A percentile compares a stretch with the other conserved stretches of the same genome.
Evolutionary conservation across 2,113 vertebrate species (phyloP).

Genomic region (Ancistrus triradiatus): DNA sequence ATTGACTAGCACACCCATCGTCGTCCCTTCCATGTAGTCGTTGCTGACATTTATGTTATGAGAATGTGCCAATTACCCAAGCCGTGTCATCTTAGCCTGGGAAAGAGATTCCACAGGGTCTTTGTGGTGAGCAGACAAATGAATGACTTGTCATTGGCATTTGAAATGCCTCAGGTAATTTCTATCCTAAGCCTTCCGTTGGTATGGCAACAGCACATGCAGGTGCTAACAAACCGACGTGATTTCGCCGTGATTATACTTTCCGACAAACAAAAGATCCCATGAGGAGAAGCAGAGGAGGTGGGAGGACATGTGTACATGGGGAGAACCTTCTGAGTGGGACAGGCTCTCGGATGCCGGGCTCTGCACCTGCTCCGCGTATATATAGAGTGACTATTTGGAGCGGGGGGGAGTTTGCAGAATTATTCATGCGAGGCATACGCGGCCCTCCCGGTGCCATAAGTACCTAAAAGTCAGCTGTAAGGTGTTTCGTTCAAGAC

Average conservation of each 20-base stretch:
- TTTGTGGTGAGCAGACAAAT: constrained; percentile 1
- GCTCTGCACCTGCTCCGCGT: neutral
- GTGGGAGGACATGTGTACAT: constrained; percentile 2
- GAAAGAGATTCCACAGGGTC: constrained; percentile 21
- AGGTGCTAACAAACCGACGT: constrained; percentile 33
- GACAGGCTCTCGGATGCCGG: neutral
- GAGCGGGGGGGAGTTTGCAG: no score
- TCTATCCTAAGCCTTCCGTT: constrained; percentile 35
- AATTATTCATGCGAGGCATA: no score
- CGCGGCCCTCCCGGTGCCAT: no score
- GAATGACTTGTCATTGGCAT: constrained; percentile 35
- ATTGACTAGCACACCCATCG: no score
- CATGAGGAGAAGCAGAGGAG: constrained; percentile 8
- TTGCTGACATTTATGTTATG: constrained; percentile 35
- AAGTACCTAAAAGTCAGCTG: no score
- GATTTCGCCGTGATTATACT: constrained; percentile 40
- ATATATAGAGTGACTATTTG: neutral
- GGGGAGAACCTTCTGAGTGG: neutral
- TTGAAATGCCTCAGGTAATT: constrained; percentile 39
- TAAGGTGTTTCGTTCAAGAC: no score
- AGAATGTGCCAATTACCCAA: constrained; percentile 31
- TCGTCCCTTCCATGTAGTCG: neutral
- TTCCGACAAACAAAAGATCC: constrained; percentile 37
- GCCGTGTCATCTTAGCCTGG: constrained; percentile 11
- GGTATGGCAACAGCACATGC: constrained; percentile 25